phyloP scores from a whole-genome alignment of 2,797 vertebrate species.

The Spheniscus humboldti region DNA sequence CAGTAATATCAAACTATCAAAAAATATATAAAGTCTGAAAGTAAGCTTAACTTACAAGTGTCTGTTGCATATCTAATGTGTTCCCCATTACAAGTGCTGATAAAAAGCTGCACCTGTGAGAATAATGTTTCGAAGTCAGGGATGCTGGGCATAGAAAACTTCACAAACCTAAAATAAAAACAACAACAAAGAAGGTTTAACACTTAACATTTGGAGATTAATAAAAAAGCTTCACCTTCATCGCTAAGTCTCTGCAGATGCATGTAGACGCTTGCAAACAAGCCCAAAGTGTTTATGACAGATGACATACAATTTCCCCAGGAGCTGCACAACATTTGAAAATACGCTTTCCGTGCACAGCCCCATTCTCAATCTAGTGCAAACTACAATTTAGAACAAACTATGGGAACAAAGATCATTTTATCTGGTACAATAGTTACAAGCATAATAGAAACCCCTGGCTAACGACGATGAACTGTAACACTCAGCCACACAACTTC shows the following conservation, averaged over 20 bases:
- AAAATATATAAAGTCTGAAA: background rate
- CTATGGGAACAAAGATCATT: background rate
- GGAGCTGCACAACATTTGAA: background rate
- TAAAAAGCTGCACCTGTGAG: constrained; percentile 99
- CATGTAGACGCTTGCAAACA: background rate
- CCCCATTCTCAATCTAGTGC: background rate
- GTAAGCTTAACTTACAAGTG: constrained; percentile 86
- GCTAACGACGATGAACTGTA: background rate
- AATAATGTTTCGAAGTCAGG: constrained; percentile 98
- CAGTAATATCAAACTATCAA: background rate
- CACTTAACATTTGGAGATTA: background rate
- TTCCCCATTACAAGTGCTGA: constrained; percentile 98
- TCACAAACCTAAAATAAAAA: constrained; percentile 87
- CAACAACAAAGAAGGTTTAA: background rate
- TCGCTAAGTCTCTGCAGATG: background rate
- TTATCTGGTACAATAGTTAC: background rate
- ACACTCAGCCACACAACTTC: background rate
- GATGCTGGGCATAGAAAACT: constrained; percentile 99
- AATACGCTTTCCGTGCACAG: accelerated
- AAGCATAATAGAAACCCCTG: background rate
- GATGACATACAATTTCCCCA: background rate
- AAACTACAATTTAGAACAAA: background rate
- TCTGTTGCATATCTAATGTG: constrained; percentile 99
- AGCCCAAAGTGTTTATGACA: background rate
- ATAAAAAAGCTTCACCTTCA: background rate